Evolutionary conservation across 2,113 vertebrate species (phyloP).

Genomic region (Tichodroma muraria): DNA sequence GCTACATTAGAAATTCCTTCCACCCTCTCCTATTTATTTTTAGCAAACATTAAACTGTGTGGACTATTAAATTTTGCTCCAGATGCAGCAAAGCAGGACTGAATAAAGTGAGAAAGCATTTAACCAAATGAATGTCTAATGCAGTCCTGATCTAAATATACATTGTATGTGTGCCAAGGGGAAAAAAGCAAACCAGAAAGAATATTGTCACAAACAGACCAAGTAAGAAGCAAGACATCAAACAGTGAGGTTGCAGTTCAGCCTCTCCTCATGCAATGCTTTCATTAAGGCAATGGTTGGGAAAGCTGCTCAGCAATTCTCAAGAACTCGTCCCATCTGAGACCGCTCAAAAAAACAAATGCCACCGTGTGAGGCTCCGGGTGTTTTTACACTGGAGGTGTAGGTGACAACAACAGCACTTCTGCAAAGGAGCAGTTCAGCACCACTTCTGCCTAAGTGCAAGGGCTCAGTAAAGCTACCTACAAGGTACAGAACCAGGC

Average conservation of each 20-base stretch:
- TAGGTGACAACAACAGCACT: not conserved
- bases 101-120: not conserved
- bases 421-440: not conserved
- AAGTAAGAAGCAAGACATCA: not conserved
- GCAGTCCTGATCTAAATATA: not conserved
- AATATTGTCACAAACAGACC: not conserved
- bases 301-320: not conserved
- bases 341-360: not conserved
- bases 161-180: not conserved
- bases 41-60: not conserved
- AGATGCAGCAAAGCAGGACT: not conserved
- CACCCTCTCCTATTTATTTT: not conserved
- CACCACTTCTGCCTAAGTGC: not conserved
- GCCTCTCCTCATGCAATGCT: not conserved
- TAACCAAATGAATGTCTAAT: not conserved
- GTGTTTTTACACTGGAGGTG: not conserved
- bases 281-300: not conserved
- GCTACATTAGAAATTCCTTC: not conserved
- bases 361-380: not conserved
- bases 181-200: not conserved
- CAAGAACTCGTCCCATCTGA: not conserved
- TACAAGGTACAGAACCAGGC: not conserved
- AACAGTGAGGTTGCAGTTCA: not conserved
- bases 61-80: slow-evolving; percentile 1
- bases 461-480: not conserved